phyloP scores from a whole-genome alignment of 1,140 invertebrate genomes.

The Asobara japonica region DNA sequence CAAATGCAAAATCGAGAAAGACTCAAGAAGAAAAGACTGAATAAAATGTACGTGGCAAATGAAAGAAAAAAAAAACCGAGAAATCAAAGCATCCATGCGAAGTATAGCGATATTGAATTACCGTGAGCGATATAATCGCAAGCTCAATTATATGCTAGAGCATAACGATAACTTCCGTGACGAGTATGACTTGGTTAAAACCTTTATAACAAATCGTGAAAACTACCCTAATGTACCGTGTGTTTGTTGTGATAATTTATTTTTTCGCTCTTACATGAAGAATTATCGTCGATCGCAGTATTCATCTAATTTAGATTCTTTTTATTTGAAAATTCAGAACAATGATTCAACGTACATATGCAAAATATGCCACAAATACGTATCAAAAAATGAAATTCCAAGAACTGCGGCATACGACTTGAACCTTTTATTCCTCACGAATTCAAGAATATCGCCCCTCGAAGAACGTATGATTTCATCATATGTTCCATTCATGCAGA shows the following conservation, averaged over 20 bases:
- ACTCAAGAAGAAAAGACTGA: too few species aligned
- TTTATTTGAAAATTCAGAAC: background rate
- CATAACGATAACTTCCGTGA: background rate
- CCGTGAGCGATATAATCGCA: background rate
- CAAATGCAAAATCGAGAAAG: too few species aligned
- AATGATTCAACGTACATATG: background rate
- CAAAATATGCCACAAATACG: background rate
- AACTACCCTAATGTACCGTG: background rate
- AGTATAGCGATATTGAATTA: background rate
- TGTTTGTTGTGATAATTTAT: background rate
- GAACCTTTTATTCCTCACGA: conserved; percentile 13
- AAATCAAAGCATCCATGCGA: too few species aligned
- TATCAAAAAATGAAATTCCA: background rate
- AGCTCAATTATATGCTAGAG: background rate
- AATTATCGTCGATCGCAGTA: background rate
- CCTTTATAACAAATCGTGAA: background rate
- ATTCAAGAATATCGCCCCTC: conserved; percentile 6
- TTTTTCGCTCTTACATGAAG: background rate
- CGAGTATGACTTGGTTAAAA: background rate
- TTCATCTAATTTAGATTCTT: background rate
- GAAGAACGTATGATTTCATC: conserved; percentile 33
- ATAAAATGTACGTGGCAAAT: too few species aligned
- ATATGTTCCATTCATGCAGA: conserved; percentile 32
- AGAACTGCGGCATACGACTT: background rate
- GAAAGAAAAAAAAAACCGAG: too few species aligned